Percentiles rank a stretch among this genome's conserved stretches.
Evolutionary conservation across 2,888 invertebrate species (phyloP).

Genomic region (Eucera pruinosa): DNA sequence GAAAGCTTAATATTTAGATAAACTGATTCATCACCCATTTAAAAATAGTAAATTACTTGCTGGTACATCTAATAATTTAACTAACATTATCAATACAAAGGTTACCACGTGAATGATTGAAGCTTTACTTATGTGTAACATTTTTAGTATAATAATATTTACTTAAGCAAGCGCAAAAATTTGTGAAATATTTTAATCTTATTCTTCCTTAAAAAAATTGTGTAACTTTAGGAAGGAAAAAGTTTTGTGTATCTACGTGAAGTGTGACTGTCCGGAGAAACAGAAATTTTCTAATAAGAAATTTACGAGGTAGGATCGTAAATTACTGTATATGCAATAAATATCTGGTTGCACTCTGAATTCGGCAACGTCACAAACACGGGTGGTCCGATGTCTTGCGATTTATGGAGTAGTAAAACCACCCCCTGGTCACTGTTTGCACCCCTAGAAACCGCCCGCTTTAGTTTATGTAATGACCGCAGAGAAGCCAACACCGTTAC

Average conservation of each 20-base stretch:
- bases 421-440: conserved; percentile 42
- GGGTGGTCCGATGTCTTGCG: conserved; percentile 51
- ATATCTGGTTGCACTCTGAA: conserved; percentile 34
- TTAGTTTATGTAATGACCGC: conserved; percentile 43
- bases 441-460: conserved; percentile 30
- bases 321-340: conserved; percentile 32
- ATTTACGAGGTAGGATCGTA: conserved; percentile 10
- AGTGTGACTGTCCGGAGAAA: neutral
- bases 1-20: too few species aligned
- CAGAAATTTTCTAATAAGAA: neutral
- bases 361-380: conserved; percentile 47
- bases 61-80: too few species aligned
- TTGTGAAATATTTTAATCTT: too few species aligned
- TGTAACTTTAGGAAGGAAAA: too few species aligned
- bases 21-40: too few species aligned
- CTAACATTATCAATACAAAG: too few species aligned
- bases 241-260: neutral
- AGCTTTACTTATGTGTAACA: too few species aligned
- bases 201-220: too few species aligned
- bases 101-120: too few species aligned
- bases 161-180: too few species aligned
- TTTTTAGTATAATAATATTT: too few species aligned
- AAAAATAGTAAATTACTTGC: too few species aligned
- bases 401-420: conserved; percentile 65
- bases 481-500: conserved; percentile 21